These are phyloP conservation scores for Nesidiocoris tenuis DNA, from an alignment of 2,888 invertebrate species.

Conservation along the genomic window DNA sequence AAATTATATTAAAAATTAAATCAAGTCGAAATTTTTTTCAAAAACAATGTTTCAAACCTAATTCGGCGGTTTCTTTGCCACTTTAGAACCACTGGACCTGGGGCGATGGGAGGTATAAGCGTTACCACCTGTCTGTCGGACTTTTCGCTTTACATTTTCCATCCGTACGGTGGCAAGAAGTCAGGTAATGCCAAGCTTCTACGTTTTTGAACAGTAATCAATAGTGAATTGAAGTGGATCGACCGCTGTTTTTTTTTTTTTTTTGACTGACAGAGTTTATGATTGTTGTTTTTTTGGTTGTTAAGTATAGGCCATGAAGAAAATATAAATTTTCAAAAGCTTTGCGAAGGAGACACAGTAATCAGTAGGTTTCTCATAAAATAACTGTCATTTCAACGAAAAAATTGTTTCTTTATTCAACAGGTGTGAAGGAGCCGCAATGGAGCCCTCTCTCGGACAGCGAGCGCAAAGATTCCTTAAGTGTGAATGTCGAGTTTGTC, in stretches of 20 bases:
- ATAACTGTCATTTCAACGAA: too few species aligned
- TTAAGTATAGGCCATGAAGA: background rate
- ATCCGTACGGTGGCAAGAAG: constrained; percentile 94
- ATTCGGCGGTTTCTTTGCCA: background rate
- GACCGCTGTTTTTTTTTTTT: background rate
- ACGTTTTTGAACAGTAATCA: too few species aligned
- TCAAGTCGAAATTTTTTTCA: background rate
- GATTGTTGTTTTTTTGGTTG: background rate
- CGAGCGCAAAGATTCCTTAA: constrained; percentile 91
- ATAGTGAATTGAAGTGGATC: background rate
- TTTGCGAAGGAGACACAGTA: too few species aligned
- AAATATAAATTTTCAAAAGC: too few species aligned
- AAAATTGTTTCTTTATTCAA: too few species aligned
- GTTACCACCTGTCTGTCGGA: constrained; percentile 95
- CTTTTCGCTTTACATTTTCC: constrained; percentile 97
- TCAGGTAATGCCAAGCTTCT: constrained; percentile 62
- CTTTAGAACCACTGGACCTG: constrained; percentile 56
- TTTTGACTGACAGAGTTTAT: background rate
- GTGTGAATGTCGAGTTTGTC: constrained; percentile 95
- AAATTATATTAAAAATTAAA: background rate
- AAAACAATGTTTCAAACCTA: background rate
- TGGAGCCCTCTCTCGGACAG: constrained; percentile 84
- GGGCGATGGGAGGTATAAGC: constrained; percentile 81
- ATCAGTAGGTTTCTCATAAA: too few species aligned
- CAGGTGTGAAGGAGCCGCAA: constrained; percentile 68